These are phyloP conservation scores for Perithous albicinctus DNA, from an alignment of 2,888 invertebrate genomes.

Conservation along the genomic window DNA sequence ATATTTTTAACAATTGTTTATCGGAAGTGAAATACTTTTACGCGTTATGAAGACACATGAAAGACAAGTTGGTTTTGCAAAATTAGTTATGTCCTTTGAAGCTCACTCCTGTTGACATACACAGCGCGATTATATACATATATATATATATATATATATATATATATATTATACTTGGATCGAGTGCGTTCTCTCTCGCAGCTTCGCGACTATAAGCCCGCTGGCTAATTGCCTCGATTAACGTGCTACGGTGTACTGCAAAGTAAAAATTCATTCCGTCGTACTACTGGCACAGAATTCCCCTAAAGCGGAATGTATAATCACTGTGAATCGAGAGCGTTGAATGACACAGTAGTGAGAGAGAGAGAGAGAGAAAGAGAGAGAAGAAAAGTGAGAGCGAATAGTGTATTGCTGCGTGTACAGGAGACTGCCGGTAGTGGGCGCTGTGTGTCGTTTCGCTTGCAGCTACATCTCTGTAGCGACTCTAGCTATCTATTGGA, in stretches of 20 bases:
- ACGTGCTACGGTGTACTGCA: conserved; percentile 65
- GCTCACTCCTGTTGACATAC: conserved; percentile 23
- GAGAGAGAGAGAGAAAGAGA: background rate
- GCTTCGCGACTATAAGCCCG: conserved; percentile 42
- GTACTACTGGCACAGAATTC: conserved; percentile 73
- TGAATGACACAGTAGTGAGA: conserved; percentile 68
- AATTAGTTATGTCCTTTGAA: conserved; percentile 15
- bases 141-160: too few species aligned
- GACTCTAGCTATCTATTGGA: conserved; percentile 43
- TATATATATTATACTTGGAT: conserved; percentile 26
- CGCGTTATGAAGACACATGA: too few species aligned
- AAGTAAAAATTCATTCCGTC: conserved; percentile 70
- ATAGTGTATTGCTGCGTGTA: background rate
- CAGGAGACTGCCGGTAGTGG: background rate
- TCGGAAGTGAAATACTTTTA: too few species aligned
- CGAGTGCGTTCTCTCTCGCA: conserved; percentile 16
- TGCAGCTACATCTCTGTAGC: conserved; percentile 37
- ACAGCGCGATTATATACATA: background rate
- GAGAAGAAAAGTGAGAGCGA: background rate
- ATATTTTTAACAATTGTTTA: too few species aligned
- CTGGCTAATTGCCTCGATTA: conserved; percentile 76
- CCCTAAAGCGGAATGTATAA: conserved; percentile 78
- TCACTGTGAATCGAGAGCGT: conserved; percentile 66
- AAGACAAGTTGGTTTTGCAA: background rate
- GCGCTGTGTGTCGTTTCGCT: conserved; percentile 21